phyloP scores from a whole-genome alignment of 2,113 vertebrate species.

The Megaleporinus macrocephalus region DNA sequence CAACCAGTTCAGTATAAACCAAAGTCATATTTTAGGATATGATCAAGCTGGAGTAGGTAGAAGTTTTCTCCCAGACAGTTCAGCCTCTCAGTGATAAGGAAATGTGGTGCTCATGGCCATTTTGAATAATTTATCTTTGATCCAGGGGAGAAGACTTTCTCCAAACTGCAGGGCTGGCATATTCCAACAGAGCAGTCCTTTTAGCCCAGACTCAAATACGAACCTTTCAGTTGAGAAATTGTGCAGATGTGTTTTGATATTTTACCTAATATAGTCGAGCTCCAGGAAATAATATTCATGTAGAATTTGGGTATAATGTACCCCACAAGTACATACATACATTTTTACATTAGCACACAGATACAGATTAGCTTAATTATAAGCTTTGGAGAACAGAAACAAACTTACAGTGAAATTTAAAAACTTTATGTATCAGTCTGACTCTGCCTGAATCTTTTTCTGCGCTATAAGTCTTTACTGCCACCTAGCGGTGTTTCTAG shows the following conservation, averaged over 20 bases:
- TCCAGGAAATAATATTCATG: neutral
- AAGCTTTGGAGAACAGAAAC: neutral
- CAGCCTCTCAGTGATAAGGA: neutral
- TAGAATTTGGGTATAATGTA: too few relatives aligned
- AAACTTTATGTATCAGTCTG: neutral
- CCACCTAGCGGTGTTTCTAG: slow-evolving; percentile 19
- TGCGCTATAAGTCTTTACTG: neutral
- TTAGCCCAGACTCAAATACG: slow-evolving; percentile 9
- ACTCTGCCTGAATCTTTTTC: neutral
- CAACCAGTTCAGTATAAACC: neutral
- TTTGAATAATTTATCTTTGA: slow-evolving; percentile 42
- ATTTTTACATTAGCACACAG: neutral
- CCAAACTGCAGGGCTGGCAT: slow-evolving; percentile 21
- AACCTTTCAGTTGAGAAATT: neutral
- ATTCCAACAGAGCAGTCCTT: slow-evolving; percentile 2
- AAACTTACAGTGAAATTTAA: too few relatives aligned
- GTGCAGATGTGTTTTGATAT: neutral
- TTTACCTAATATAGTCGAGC: neutral
- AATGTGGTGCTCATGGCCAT: slow-evolving; percentile 20
- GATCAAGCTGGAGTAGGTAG: slow-evolving; percentile 21
- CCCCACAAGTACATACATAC: neutral
- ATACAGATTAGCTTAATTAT: too few relatives aligned
- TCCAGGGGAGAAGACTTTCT: neutral
- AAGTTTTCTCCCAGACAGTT: neutral
- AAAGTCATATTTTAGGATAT: neutral